Evolutionary conservation across 2,113 vertebrate genomes (phyloP).

Genomic region (Ameiurus melas): DNA sequence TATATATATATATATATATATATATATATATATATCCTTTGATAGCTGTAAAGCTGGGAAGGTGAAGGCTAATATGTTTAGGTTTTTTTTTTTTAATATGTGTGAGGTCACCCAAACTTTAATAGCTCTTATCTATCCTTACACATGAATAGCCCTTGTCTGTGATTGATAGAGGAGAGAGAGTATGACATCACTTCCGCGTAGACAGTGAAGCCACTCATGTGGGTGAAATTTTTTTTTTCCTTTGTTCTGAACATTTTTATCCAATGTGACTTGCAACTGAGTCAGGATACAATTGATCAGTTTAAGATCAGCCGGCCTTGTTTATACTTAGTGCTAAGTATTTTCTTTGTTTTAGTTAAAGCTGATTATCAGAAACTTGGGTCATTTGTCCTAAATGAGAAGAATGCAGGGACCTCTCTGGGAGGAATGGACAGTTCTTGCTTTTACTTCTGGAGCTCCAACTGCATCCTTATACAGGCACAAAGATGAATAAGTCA

Average conservation of each 20-base stretch:
- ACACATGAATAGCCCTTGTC: not conserved
- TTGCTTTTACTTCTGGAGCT: constrained; percentile 1
- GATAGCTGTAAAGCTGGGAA: too few species aligned
- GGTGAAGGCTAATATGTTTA: too few species aligned
- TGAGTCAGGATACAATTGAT: too few species aligned
- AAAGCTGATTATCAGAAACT: not conserved
- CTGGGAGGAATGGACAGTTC: not conserved
- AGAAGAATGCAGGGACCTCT: not conserved
- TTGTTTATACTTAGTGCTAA: not conserved
- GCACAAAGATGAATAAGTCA: constrained; percentile 42
- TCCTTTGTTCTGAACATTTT: not conserved
- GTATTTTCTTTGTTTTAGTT: not conserved
- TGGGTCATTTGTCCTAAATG: not conserved
- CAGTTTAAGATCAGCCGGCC: too few species aligned
- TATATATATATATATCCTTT: not conserved
- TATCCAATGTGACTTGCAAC: too few species aligned
- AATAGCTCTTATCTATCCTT: too few species aligned
- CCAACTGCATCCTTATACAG: not conserved
- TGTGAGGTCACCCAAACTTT: too few species aligned
- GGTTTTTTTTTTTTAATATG: too few species aligned
- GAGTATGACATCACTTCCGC: not conserved
- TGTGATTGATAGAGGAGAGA: not conserved
- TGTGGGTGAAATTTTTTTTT: not conserved
- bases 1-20: too few species aligned
- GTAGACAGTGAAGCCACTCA: too few species aligned